Conservation (phyloP, 2,113 vertebrate genomes). For the Triplophysa dalaica region DNA sequence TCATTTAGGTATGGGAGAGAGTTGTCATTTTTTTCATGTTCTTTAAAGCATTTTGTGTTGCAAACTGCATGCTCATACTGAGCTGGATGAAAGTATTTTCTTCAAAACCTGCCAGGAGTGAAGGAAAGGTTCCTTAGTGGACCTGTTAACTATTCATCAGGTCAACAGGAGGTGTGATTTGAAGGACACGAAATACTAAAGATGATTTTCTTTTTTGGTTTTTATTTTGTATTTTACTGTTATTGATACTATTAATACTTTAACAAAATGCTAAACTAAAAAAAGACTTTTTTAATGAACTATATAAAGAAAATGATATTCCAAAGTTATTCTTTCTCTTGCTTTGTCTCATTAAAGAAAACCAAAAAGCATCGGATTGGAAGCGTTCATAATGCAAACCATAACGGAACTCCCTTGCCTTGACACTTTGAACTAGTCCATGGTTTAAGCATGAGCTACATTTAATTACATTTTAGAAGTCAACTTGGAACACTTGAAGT, state of each 20-base stretch:
- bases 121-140: slow-evolving; percentile 15
- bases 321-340: slow-evolving; percentile 78
- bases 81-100: slow-evolving; percentile 18
- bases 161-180: slow-evolving; percentile 71
- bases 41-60: slow-evolving; percentile 55
- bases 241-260: slow-evolving; percentile 78
- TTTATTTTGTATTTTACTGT: slow-evolving; percentile 74
- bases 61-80: slow-evolving; percentile 35
- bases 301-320: slow-evolving; percentile 78
- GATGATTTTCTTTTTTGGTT: slow-evolving; percentile 71
- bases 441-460: slow-evolving; percentile 74
- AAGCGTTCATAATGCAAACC: slow-evolving; percentile 74
- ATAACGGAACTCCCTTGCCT: slow-evolving; percentile 70
- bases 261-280: slow-evolving; percentile 79
- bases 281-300: slow-evolving; percentile 75
- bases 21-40: slow-evolving; percentile 40
- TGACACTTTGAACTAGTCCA: slow-evolving; percentile 76
- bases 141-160: slow-evolving; percentile 34
- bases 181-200: slow-evolving; percentile 77
- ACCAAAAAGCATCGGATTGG: slow-evolving; percentile 80
- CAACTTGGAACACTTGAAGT: slow-evolving; percentile 61
- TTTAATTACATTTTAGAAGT: slow-evolving; percentile 63
- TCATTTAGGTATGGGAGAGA: slow-evolving; percentile 42
- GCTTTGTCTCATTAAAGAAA: slow-evolving; percentile 76
- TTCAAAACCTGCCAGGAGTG: slow-evolving; percentile 5